These are phyloP conservation scores for Nyctibius grandis DNA, from an alignment of 2,797 vertebrate genomes.

Conservation along the genomic window DNA sequence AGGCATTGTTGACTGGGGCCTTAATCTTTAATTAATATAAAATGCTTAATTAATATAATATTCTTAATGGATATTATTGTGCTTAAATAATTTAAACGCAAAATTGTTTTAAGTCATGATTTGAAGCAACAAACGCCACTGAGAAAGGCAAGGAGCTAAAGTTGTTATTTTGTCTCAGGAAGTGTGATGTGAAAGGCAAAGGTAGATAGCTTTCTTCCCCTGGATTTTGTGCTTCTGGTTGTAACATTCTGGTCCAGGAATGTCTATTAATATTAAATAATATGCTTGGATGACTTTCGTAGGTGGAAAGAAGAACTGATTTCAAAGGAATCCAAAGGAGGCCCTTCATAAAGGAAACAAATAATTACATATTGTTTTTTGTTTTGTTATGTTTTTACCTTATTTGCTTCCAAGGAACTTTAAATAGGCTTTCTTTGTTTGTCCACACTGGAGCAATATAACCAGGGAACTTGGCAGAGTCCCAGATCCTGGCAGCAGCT, in stretches of 20 bases:
- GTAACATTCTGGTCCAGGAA: neutral
- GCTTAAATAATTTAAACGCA: neutral
- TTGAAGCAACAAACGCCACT: neutral
- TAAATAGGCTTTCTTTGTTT: slow-evolving; percentile 53
- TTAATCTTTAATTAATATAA: neutral
- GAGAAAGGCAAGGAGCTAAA: neutral
- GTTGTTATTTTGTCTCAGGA: neutral
- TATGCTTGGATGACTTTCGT: neutral
- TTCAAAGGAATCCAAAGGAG: slow-evolving; percentile 30
- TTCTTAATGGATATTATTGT: neutral
- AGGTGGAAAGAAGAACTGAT: neutral
- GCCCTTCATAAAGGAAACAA: slow-evolving; percentile 38
- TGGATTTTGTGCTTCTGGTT: neutral
- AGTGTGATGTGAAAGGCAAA: neutral
- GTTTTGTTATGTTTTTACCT: slow-evolving; percentile 21
- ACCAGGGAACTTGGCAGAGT: slow-evolving; percentile 29
- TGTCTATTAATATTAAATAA: slow-evolving; percentile 24
- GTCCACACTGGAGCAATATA: slow-evolving; percentile 37
- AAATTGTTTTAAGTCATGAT: neutral
- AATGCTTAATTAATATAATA: neutral
- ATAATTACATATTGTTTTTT: slow-evolving; percentile 39
- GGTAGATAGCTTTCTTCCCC: neutral
- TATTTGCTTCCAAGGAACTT: slow-evolving; percentile 32
- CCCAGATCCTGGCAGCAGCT: slow-evolving; percentile 43
- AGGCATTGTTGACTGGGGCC: accelerated